phyloP scores from a whole-genome alignment of 2,113 vertebrate genomes.

The Brachypodius melanocephalos region DNA sequence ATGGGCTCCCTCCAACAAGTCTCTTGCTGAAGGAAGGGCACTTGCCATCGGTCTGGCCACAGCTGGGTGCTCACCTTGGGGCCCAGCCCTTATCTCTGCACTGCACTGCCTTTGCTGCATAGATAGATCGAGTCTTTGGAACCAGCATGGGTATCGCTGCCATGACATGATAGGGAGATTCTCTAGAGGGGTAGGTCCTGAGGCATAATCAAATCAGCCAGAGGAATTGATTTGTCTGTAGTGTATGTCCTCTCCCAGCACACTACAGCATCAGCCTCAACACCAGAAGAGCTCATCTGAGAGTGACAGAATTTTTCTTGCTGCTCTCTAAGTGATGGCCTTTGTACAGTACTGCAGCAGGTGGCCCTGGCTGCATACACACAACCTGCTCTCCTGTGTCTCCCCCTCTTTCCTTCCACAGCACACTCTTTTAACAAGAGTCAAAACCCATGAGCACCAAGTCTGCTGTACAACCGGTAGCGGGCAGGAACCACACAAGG shows the following conservation, averaged over 20 bases:
- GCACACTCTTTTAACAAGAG: background rate
- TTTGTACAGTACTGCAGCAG: background rate
- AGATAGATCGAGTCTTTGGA: background rate
- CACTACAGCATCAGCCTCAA: background rate
- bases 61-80: background rate
- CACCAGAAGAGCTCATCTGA: background rate
- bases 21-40: background rate
- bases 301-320: background rate
- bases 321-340: background rate
- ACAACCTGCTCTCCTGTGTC: background rate
- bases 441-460: background rate
- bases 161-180: background rate
- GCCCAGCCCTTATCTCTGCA: background rate
- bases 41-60: fast-evolving
- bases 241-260: background rate
- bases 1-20: background rate
- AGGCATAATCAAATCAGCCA: background rate
- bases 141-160: background rate
- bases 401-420: background rate
- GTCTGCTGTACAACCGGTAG: background rate
- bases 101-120: background rate
- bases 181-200: background rate
- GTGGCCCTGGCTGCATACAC: background rate
- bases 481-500: background rate
- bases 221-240: background rate